A percentile compares a stretch with the other conserved stretches of the same genome.
Evolutionary conservation across 1,140 invertebrate genomes (phyloP).

Genomic region (Lepidostoma basale): DNA sequence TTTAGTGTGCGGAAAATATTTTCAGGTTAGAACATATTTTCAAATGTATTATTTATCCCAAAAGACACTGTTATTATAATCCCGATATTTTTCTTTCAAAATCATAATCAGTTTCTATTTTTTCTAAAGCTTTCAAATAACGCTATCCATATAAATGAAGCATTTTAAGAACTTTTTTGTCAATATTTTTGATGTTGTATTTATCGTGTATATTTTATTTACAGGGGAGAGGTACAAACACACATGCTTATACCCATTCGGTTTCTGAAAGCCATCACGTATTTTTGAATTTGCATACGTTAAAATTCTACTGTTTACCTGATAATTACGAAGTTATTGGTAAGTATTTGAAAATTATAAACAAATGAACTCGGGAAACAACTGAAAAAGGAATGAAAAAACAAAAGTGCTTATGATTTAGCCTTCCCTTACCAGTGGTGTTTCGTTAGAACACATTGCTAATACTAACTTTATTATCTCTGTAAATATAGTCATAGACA

Average conservation of each 20-base stretch:
- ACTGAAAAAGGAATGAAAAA: too few relatives aligned
- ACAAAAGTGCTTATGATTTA: too few relatives aligned
- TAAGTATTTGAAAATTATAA: slow-evolving; percentile 53
- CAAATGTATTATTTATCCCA: neutral
- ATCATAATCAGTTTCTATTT: neutral
- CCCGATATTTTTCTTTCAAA: neutral
- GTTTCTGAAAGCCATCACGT: slow-evolving; percentile 98
- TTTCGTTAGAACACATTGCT: too few relatives aligned
- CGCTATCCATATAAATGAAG: neutral
- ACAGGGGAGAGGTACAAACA: slow-evolving; percentile 93
- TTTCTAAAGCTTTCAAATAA: neutral
- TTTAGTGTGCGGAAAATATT: slow-evolving; percentile 99
- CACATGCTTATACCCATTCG: slow-evolving; percentile 98
- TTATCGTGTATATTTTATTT: slow-evolving; percentile 41
- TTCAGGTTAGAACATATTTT: slow-evolving; percentile 63
- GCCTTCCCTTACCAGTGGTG: too few relatives aligned
- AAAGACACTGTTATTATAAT: neutral
- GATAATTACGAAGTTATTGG: slow-evolving; percentile 99
- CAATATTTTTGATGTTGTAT: neutral
- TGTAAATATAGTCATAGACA: too few relatives aligned
- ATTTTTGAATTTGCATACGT: slow-evolving; percentile 94
- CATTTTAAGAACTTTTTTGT: neutral
- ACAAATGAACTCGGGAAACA: too few relatives aligned
- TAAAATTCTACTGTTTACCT: slow-evolving; percentile 98
- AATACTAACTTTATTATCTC: too few relatives aligned